Evolutionary conservation across 2,888 invertebrate genomes (phyloP).

Genomic region (Eristalis arbustorum): DNA sequence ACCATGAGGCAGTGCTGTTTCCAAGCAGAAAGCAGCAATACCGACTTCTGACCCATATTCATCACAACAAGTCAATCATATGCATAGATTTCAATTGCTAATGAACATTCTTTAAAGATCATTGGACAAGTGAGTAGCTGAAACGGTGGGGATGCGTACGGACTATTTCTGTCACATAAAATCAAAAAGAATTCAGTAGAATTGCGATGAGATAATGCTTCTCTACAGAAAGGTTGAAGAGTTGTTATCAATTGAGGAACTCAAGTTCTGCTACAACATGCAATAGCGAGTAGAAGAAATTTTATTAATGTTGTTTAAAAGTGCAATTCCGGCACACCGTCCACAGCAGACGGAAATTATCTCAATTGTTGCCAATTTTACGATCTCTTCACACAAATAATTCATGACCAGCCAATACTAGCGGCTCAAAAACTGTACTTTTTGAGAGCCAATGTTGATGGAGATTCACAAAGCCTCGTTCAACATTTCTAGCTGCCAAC

Average conservation of each 20-base stretch:
- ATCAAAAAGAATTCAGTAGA: neutral
- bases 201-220: constrained; percentile 3
- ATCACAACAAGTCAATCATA: too few species aligned
- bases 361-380: neutral
- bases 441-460: neutral
- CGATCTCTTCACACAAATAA: constrained; percentile 1
- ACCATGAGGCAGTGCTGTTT: too few species aligned
- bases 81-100: neutral
- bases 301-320: too few species aligned
- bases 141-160: neutral
- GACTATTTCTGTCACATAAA: neutral
- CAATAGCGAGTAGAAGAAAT: neutral
- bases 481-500: neutral
- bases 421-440: neutral
- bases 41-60: too few species aligned
- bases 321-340: too few species aligned
- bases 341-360: neutral
- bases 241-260: neutral
- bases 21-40: too few species aligned
- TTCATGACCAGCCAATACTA: neutral
- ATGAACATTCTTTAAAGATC: constrained; percentile 3
- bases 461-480: neutral
- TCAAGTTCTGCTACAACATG: neutral
- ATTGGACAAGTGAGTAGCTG: neutral
- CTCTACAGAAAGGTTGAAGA: neutral